Evolutionary conservation across 2,113 vertebrate genomes (phyloP).

Genomic region (Psittacula cyanocephala): DNA sequence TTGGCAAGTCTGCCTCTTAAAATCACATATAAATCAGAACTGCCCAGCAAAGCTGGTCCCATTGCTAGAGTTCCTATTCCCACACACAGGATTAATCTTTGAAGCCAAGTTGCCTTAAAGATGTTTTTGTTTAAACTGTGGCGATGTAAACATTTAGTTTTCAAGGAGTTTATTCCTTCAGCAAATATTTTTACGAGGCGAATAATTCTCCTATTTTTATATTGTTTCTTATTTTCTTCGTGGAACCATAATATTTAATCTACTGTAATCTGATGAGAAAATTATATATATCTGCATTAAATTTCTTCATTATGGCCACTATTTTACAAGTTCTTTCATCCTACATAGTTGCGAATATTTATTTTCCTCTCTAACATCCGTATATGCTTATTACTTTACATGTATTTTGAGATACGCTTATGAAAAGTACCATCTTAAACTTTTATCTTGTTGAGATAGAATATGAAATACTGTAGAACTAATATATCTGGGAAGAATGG

Average conservation of each 20-base stretch:
- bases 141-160: not conserved
- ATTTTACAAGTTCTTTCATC: not conserved
- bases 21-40: not conserved
- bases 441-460: not conserved
- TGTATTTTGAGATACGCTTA: not conserved
- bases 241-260: not conserved
- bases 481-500: not conserved
- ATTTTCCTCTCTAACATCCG: not conserved
- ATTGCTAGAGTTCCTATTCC: not conserved
- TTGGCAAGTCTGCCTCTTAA: not conserved
- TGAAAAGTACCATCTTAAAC: not conserved
- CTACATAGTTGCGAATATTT: not conserved
- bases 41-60: not conserved
- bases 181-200: conserved; percentile 27
- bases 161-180: conserved; percentile 26
- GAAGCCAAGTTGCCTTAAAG: conserved; percentile 22
- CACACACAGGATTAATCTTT: conserved; percentile 1
- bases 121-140: conserved; percentile 34
- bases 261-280: not conserved
- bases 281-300: not conserved
- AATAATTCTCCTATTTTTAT: not conserved
- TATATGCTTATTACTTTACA: not conserved
- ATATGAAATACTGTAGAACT: not conserved
- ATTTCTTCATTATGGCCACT: not conserved
- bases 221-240: not conserved